phyloP scores from a whole-genome alignment of 2,797 vertebrate genomes.

The Crocidura indochinensis region DNA sequence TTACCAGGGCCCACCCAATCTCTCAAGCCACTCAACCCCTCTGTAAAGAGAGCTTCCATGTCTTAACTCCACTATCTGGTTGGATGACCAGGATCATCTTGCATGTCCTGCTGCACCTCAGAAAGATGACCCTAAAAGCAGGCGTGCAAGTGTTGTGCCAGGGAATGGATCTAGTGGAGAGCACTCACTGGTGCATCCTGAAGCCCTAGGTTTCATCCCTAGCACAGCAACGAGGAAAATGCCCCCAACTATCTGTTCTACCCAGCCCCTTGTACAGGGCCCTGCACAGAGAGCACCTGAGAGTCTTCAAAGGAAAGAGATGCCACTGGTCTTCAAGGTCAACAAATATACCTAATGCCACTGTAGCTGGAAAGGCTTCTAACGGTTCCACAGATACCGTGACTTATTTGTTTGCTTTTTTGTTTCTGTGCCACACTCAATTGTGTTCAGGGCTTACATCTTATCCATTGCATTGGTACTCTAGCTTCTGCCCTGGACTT shows the following conservation, averaged over 20 bases:
- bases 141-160: too few relatives aligned
- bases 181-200: too few relatives aligned
- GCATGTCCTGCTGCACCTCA: neutral
- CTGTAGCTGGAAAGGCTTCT: neutral
- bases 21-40: neutral
- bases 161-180: too few relatives aligned
- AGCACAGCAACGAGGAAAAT: too few relatives aligned
- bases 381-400: neutral
- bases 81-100: neutral
- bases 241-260: neutral
- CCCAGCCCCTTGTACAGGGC: neutral
- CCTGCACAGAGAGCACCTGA: neutral
- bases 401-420: neutral
- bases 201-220: too few relatives aligned
- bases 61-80: neutral
- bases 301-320: neutral
- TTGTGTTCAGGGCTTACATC: too few relatives aligned
- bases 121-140: neutral
- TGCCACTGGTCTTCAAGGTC: constrained; percentile 2
- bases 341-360: neutral
- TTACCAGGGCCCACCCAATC: neutral
- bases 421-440: too few relatives aligned
- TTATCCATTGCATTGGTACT: too few relatives aligned
- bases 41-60: neutral
- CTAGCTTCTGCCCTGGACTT: neutral